Conservation (phyloP, 2,797 vertebrate genomes). For the Tapirus indicus region DNA sequence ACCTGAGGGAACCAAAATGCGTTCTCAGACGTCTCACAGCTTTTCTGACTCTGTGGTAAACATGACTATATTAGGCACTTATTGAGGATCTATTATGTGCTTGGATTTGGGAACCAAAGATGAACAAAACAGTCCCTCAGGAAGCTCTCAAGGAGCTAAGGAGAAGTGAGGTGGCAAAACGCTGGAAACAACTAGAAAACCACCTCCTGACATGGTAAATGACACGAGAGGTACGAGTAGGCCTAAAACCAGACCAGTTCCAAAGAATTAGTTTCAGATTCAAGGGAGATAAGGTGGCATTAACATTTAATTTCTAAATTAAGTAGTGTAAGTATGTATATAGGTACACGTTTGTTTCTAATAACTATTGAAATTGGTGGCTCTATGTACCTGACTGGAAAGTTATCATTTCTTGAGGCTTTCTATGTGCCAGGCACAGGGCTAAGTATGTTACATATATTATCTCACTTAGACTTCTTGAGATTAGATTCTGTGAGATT, state of each 20-base stretch:
- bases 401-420: background rate
- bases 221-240: fast-evolving
- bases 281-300: background rate
- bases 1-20: constrained; percentile 83
- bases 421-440: background rate
- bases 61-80: background rate
- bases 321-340: background rate
- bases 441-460: background rate
- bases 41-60: background rate
- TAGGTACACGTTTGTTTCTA: background rate
- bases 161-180: background rate
- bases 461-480: background rate
- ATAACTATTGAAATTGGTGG: background rate
- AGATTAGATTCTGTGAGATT: background rate
- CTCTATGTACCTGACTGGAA: background rate
- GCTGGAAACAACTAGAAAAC: background rate
- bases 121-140: background rate
- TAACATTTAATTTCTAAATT: background rate
- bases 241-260: background rate
- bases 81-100: background rate
- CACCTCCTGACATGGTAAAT: background rate
- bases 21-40: background rate
- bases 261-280: background rate
- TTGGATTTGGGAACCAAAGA: background rate
- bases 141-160: background rate